These are phyloP conservation scores for Athene noctua DNA, from an alignment of 2,113 vertebrate species.

Conservation along the genomic window DNA sequence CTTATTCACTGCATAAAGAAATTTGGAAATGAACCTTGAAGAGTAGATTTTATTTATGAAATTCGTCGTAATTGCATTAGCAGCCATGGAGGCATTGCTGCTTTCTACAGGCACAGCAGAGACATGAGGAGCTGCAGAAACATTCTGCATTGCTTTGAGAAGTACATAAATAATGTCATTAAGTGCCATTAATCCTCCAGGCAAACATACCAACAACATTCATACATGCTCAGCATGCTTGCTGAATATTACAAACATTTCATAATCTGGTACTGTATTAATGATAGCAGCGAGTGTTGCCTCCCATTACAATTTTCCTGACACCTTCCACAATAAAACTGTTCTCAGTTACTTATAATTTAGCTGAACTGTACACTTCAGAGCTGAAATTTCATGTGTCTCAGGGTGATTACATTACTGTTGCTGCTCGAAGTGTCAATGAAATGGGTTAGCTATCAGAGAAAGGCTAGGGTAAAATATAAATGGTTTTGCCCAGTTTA, in stretches of 20 bases:
- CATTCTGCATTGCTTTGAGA: neutral
- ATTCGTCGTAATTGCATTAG: neutral
- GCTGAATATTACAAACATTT: neutral
- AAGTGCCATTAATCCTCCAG: neutral
- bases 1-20: neutral
- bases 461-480: neutral
- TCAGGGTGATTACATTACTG: neutral
- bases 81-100: accelerated
- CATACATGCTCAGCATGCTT: neutral
- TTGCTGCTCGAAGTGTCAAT: neutral
- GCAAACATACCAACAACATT: neutral
- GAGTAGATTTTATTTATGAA: conserved; percentile 9
- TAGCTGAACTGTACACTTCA: neutral
- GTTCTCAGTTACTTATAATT: neutral
- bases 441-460: neutral
- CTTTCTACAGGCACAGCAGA: neutral
- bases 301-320: neutral
- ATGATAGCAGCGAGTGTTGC: neutral
- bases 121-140: neutral
- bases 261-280: neutral
- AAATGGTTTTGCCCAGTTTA: neutral
- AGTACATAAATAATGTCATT: neutral
- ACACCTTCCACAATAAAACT: neutral
- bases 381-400: neutral
- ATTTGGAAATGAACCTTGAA: conserved; percentile 10